Evolutionary conservation across 2,888 invertebrate species (phyloP).

Genomic region (Phyllotreta cruciferae): DNA sequence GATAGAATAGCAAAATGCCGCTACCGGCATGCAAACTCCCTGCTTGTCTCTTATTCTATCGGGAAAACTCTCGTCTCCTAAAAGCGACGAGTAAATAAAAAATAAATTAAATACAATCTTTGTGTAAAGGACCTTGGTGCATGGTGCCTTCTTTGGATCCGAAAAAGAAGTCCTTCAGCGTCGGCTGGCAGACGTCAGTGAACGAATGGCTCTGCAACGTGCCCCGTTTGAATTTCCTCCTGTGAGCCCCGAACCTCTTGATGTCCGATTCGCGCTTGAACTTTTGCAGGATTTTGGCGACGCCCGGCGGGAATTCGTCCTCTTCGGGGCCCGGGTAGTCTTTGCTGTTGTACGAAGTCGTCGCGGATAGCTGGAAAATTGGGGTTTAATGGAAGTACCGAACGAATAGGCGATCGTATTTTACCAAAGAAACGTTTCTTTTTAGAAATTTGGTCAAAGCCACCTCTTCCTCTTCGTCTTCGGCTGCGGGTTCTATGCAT

Average conservation of each 20-base stretch:
- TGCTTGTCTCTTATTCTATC: constrained; percentile 57
- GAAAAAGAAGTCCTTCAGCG: constrained; percentile 55
- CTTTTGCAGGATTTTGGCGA: constrained; percentile 52
- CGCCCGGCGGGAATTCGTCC: constrained; percentile 19
- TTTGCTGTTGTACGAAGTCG: constrained; percentile 52
- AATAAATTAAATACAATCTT: background rate
- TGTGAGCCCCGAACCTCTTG: constrained; percentile 44
- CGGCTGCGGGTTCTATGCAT: constrained; percentile 15
- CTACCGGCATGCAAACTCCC: constrained; percentile 66
- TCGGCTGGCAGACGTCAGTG: constrained; percentile 54
- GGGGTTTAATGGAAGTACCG: background rate
- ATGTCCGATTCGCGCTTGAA: constrained; percentile 56
- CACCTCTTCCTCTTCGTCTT: constrained; percentile 25
- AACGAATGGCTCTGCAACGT: constrained; percentile 59
- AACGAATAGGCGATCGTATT: background rate
- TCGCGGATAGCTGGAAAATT: constrained; percentile 48
- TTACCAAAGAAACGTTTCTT: constrained; percentile 52
- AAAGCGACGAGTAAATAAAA: constrained; percentile 17
- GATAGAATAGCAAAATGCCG: constrained; percentile 67
- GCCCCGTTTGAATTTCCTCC: constrained; percentile 53
- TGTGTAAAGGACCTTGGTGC: constrained; percentile 35
- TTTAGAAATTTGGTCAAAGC: constrained; percentile 52
- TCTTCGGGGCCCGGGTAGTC: constrained; percentile 42
- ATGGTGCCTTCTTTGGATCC: constrained; percentile 54
- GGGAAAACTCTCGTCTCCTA: constrained; percentile 52